phyloP scores from a whole-genome alignment of 2,888 invertebrate species.

The Himalopsyche tibetana region DNA sequence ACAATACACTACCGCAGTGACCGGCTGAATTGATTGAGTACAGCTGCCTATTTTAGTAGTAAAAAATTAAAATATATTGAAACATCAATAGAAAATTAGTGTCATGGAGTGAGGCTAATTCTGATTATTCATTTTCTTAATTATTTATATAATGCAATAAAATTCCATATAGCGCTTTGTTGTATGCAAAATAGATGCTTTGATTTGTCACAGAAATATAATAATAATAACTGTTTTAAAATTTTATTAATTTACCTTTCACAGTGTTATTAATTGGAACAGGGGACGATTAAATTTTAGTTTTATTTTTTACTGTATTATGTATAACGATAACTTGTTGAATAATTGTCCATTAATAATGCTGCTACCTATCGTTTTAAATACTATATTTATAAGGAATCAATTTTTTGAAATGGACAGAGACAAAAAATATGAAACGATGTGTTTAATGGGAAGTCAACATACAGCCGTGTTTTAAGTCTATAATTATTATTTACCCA shows the following conservation, averaged over 20 bases:
- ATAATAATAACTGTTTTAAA: no score
- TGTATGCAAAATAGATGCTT: background rate
- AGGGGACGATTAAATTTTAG: no score
- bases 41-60: background rate
- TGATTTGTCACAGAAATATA: background rate
- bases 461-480: background rate
- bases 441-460: no score
- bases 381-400: no score
- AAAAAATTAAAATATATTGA: background rate
- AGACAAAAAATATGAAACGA: no score
- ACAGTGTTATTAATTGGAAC: no score
- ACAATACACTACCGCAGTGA: background rate
- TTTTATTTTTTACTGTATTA: no score
- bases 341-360: no score
- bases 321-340: no score
- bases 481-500: background rate
- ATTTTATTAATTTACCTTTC: no score
- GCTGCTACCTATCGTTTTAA: no score
- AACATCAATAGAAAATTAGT: conserved; percentile 16
- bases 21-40: background rate
- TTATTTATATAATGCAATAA: background rate
- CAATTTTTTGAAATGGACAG: no score
- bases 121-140: background rate
- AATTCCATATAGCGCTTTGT: background rate
- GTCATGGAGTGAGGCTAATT: conserved; percentile 19